phyloP scores from a whole-genome alignment of 1,140 invertebrate genomes.

The Cotesia vestalis region DNA sequence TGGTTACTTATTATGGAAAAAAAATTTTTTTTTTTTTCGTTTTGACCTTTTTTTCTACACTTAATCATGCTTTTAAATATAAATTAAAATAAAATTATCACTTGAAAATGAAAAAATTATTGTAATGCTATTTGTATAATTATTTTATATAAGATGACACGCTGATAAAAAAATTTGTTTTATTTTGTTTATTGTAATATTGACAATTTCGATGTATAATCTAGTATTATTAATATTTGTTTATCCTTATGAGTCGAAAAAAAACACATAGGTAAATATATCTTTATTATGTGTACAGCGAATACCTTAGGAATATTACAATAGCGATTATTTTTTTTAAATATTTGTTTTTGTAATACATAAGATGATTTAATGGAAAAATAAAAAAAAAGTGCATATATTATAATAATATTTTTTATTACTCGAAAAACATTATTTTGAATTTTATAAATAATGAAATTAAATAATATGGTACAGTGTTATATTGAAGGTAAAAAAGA shows the following conservation, averaged over 20 bases:
- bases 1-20: conserved; percentile 21
- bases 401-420: no score
- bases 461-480: no score
- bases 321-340: conserved; percentile 41
- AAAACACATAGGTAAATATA: not conserved
- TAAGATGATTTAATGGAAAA: conserved; percentile 26
- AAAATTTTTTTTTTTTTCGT: conserved; percentile 4
- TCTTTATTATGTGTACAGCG: conserved; percentile 24
- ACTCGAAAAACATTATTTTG: no score
- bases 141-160: conserved; percentile 7
- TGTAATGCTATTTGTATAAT: not conserved
- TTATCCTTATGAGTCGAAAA: conserved; percentile 5
- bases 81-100: conserved; percentile 2
- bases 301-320: conserved; percentile 24
- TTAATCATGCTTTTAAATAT: not conserved
- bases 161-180: not conserved
- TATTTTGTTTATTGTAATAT: not conserved
- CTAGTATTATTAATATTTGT: conserved; percentile 23
- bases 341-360: conserved; percentile 32
- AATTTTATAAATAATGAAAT: no score
- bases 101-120: not conserved
- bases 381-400: no score
- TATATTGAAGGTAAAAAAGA: not conserved
- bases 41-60: conserved; percentile 3
- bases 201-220: conserved; percentile 20